Evolutionary conservation across 1,140 invertebrate genomes (phyloP).

Genomic region (Drosophila yakuba): DNA sequence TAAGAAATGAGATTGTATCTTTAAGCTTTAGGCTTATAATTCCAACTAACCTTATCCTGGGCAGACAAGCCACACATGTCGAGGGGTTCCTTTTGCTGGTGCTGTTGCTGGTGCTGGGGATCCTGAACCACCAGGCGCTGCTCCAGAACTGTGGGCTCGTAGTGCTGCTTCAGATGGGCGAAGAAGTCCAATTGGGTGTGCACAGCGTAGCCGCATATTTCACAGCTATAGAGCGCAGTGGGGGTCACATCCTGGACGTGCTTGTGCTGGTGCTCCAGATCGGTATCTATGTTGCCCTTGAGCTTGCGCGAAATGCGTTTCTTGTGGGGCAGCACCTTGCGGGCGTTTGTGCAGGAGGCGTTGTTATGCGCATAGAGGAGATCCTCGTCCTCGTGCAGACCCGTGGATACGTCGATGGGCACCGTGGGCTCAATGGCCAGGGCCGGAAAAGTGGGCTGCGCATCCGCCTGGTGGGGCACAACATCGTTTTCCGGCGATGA

Average conservation of each 20-base stretch:
- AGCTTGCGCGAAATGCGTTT: conserved; percentile 87
- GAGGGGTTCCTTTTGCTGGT: conserved; percentile 61
- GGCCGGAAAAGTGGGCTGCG: conserved; percentile 54
- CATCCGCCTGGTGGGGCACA: conserved; percentile 8
- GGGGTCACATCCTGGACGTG: conserved; percentile 34
- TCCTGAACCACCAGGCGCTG: conserved; percentile 51
- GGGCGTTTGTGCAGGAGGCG: conserved; percentile 53
- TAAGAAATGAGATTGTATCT: too few relatives aligned
- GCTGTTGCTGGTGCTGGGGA: conserved; percentile 20
- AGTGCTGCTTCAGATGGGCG: conserved; percentile 91
- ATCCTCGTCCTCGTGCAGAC: conserved; percentile 57
- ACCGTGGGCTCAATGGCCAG: conserved; percentile 67
- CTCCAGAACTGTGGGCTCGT: conserved; percentile 86
- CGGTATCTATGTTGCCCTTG: conserved; percentile 83
- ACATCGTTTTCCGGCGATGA: conserved; percentile 31
- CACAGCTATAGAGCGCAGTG: conserved; percentile 86
- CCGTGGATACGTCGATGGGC: conserved; percentile 57
- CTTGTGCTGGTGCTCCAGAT: conserved; percentile 54
- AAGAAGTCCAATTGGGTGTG: conserved; percentile 90
- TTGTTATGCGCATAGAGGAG: conserved; percentile 45
- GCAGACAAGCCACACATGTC: conserved; percentile 63
- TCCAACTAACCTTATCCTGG: conserved; percentile 54
- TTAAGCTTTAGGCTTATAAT: neutral
- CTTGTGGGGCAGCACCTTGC: conserved; percentile 86
- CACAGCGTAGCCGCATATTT: conserved; percentile 88